Evolutionary conservation across 2,797 vertebrate genomes (phyloP).

Genomic region (Mastacembelus armatus): DNA sequence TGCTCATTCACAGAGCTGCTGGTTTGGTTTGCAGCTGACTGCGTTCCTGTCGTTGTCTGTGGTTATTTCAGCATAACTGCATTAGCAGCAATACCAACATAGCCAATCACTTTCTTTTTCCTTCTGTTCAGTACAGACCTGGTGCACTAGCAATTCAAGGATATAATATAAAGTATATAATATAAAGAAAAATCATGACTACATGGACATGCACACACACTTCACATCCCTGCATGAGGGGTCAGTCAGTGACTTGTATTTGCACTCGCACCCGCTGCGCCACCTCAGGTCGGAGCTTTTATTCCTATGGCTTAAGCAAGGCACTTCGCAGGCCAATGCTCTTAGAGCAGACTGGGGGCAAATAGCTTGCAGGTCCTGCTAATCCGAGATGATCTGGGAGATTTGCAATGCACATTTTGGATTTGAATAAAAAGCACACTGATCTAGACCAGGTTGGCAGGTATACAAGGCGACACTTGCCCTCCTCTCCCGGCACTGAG

Average conservation of each 20-base stretch:
- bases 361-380: constrained; percentile 64
- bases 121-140: constrained; percentile 5
- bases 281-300: constrained; percentile 63
- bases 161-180: no score
- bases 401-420: constrained; percentile 81
- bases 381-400: constrained; percentile 77
- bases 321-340: constrained; percentile 65
- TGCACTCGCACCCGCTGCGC: constrained; percentile 40
- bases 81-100: constrained; percentile 54
- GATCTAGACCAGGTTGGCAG: constrained; percentile 47
- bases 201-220: no score
- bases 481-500: constrained; percentile 26
- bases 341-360: constrained; percentile 58
- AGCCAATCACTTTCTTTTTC: constrained; percentile 28
- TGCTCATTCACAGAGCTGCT: constrained; percentile 58
- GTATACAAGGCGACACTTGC: constrained; percentile 35
- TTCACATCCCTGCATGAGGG: constrained; percentile 47
- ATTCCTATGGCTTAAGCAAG: constrained; percentile 59
- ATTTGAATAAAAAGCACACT: constrained; percentile 78
- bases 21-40: constrained; percentile 50
- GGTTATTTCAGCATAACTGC: constrained; percentile 69
- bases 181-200: no score
- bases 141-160: not conserved
- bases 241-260: constrained; percentile 55
- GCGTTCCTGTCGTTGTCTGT: constrained; percentile 73